phyloP scores from a whole-genome alignment of 1,140 invertebrate species.

The Heliconius hermathena region DNA sequence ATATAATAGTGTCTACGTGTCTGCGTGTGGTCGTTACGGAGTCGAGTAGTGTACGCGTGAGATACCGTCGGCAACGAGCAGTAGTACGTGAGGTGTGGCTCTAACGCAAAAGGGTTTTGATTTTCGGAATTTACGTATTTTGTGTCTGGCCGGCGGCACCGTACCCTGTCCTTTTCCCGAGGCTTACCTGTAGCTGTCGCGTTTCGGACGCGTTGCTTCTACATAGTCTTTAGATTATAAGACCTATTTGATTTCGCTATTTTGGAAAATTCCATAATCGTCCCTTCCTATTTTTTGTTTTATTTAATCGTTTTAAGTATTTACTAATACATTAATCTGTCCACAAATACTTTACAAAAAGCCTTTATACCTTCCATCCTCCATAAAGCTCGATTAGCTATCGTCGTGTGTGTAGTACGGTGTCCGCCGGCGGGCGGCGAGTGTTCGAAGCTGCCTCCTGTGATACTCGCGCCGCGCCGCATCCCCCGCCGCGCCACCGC shows the following conservation, averaged over 20 bases:
- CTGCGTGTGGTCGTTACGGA: not conserved
- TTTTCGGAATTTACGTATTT: slow-evolving; percentile 52
- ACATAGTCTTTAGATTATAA: too few relatives aligned
- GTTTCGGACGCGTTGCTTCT: too few relatives aligned
- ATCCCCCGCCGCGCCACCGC: slow-evolving; percentile 12
- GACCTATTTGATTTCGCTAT: too few relatives aligned
- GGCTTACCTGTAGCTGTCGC: too few relatives aligned
- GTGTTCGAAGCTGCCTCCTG: slow-evolving; percentile 56
- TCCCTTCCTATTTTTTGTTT: too few relatives aligned
- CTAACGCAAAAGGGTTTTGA: slow-evolving; percentile 47
- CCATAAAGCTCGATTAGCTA: not conserved
- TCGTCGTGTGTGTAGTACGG: not conserved
- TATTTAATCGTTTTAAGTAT: too few relatives aligned
- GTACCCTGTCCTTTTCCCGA: too few relatives aligned
- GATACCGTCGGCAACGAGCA: slow-evolving; percentile 33
- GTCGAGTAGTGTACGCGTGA: too few relatives aligned
- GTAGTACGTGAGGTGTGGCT: slow-evolving; percentile 49
- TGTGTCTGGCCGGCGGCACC: slow-evolving; percentile 47
- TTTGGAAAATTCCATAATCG: too few relatives aligned
- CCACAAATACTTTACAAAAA: not conserved
- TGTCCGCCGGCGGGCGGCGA: slow-evolving; percentile 45
- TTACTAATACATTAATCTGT: not conserved
- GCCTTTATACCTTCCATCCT: slow-evolving; percentile 1
- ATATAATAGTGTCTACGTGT: slow-evolving; percentile 58
- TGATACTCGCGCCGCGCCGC: slow-evolving; percentile 50